Conservation (phyloP, 2,888 invertebrate genomes). For the Fragum sueziense region DNA sequence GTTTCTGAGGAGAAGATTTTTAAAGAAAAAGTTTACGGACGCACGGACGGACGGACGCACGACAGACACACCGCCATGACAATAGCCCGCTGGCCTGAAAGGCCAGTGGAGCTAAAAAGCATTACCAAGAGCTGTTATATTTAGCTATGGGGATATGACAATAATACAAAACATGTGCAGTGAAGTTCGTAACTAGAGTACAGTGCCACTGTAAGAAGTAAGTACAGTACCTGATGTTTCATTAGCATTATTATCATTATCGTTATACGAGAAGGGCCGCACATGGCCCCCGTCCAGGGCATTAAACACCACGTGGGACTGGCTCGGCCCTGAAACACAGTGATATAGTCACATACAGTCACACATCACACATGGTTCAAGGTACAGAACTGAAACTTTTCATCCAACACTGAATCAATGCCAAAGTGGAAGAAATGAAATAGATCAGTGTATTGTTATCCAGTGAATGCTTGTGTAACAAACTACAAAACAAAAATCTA, state of each 20-base stretch:
- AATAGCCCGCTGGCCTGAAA: too few species aligned
- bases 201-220: neutral
- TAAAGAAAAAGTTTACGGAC: too few species aligned
- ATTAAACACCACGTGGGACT: constrained; percentile 74
- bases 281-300: constrained; percentile 69
- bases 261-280: constrained; percentile 76
- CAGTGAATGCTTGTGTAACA: too few species aligned
- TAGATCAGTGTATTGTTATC: too few species aligned
- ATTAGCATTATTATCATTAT: constrained; percentile 77
- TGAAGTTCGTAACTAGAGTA: neutral
- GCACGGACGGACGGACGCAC: too few species aligned
- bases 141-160: too few species aligned
- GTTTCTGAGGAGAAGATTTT: too few species aligned
- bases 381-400: neutral
- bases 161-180: neutral
- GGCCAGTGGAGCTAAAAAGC: too few species aligned
- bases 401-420: neutral
- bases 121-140: too few species aligned
- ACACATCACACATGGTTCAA: constrained; percentile 7
- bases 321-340: constrained; percentile 53
- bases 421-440: too few species aligned
- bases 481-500: too few species aligned
- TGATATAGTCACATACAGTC: constrained; percentile 4
- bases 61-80: too few species aligned
- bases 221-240: constrained; percentile 71